Evolutionary conservation across 2,113 vertebrate species (phyloP).

Genomic region (Fukomys damarensis): DNA sequence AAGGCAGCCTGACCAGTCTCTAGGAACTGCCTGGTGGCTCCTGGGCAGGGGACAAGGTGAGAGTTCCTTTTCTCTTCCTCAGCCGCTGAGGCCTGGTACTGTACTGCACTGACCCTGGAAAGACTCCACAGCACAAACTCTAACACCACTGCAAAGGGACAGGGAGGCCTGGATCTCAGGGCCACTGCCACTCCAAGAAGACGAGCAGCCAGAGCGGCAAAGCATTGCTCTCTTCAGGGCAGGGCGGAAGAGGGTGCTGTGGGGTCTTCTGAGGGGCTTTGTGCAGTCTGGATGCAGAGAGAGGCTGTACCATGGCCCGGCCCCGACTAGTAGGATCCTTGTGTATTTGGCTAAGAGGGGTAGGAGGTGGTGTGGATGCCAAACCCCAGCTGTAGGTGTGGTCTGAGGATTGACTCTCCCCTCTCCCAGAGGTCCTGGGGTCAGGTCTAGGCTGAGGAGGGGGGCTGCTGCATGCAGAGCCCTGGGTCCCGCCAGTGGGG

Average conservation of each 20-base stretch:
- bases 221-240: not conserved
- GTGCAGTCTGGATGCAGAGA: not conserved
- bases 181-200: not conserved
- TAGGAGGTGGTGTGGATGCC: not conserved
- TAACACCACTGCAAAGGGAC: not conserved
- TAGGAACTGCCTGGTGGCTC: not conserved
- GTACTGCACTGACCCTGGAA: too few species aligned
- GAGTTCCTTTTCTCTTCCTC: not conserved
- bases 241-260: too few species aligned
- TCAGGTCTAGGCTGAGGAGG: too few species aligned
- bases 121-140: not conserved
- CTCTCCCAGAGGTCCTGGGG: not conserved
- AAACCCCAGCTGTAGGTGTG: too few species aligned
- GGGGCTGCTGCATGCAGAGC: not conserved
- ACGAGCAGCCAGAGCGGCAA: not conserved
- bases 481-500: not conserved
- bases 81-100: too few species aligned
- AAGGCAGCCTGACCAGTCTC: not conserved
- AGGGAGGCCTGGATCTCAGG: not conserved
- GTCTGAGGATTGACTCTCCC: accelerated
- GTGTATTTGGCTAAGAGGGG: not conserved
- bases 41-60: too few species aligned
- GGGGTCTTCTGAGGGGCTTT: too few species aligned
- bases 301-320: not conserved
- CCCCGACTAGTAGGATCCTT: too few species aligned